Evolutionary conservation across 2,888 invertebrate species (phyloP).

Genomic region (Thecocarcelia acutangulata): DNA sequence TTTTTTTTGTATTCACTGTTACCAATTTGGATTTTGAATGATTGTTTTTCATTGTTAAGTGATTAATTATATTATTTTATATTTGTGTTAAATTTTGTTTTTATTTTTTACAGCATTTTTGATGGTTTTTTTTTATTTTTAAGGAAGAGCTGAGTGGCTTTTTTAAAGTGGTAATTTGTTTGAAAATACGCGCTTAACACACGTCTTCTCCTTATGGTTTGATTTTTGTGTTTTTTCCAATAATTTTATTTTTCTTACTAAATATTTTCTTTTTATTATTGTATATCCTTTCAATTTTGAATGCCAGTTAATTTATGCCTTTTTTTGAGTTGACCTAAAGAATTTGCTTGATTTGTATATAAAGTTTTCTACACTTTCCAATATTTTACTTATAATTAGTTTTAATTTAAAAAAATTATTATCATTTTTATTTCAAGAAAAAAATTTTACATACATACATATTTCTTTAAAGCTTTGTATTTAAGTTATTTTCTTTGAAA

Average conservation of each 20-base stretch:
- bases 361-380: constrained; percentile 25
- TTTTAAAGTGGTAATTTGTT: constrained; percentile 61
- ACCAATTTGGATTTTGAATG: constrained; percentile 17
- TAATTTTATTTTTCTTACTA: not conserved
- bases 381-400: constrained; percentile 24
- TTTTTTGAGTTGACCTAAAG: constrained; percentile 41
- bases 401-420: constrained; percentile 28
- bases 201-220: constrained; percentile 69
- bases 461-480: constrained; percentile 28
- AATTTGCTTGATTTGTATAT: constrained; percentile 55
- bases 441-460: not conserved
- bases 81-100: constrained; percentile 32
- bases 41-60: constrained; percentile 44
- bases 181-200: constrained; percentile 50
- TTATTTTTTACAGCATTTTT: constrained; percentile 59
- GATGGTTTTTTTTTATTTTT: constrained; percentile 42
- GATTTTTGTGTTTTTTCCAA: constrained; percentile 47
- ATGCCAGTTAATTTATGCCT: constrained; percentile 57
- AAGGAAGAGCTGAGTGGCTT: constrained; percentile 65
- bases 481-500: constrained; percentile 46
- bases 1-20: not conserved
- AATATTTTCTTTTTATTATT: constrained; percentile 8
- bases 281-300: constrained; percentile 21
- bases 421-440: constrained; percentile 17
- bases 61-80: constrained; percentile 39